These are phyloP conservation scores for Tipula lateralis DNA, from an alignment of 2,888 invertebrate species.

Conservation along the genomic window DNA sequence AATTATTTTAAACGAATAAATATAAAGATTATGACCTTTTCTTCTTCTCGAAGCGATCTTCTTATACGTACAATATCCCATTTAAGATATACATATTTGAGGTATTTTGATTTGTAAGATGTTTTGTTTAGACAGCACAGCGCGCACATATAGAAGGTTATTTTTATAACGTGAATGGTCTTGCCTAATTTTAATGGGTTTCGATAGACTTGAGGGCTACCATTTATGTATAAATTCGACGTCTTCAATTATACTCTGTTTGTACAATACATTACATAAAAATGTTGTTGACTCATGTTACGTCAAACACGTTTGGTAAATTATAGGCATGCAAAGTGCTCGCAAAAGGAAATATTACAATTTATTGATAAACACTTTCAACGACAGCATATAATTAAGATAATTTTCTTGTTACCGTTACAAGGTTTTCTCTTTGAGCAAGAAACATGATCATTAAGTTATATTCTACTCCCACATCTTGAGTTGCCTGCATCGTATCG, in stretches of 20 bases:
- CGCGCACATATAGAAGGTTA: not conserved
- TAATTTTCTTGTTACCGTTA: slow-evolving; percentile 19
- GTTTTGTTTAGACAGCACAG: not conserved
- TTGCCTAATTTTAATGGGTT: not conserved
- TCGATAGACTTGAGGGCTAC: slow-evolving; percentile 5
- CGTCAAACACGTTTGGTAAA: not conserved
- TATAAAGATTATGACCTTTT: slow-evolving; percentile 2
- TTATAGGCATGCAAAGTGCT: not conserved
- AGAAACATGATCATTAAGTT: not conserved
- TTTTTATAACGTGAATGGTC: not conserved
- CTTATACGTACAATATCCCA: not conserved
- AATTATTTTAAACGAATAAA: not conserved
- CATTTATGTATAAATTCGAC: no score
- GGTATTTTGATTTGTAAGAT: not conserved
- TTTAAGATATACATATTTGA: not conserved
- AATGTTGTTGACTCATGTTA: not conserved
- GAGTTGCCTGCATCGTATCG: not conserved
- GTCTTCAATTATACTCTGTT: no score
- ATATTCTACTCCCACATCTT: not conserved
- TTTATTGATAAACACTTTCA: not conserved
- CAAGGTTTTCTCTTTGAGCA: not conserved
- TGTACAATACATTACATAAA: not conserved
- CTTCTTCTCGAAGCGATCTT: not conserved
- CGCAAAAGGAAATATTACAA: not conserved
- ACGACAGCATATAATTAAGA: not conserved